Conservation (phyloP, 2,888 invertebrate species). For the Tetanocera ferruginea region DNA sequence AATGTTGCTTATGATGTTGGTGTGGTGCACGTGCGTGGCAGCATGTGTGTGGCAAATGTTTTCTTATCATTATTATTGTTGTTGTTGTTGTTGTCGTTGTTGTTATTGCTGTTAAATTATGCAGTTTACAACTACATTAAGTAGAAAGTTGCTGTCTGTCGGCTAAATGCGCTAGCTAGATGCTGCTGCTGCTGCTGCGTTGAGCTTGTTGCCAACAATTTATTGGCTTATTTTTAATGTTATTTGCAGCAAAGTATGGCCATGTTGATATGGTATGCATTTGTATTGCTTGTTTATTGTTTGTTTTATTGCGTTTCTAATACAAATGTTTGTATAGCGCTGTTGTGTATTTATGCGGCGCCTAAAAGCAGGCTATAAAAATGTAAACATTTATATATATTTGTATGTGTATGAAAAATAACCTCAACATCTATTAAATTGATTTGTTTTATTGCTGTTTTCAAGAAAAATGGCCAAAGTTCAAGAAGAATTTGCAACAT, state of each 20-base stretch:
- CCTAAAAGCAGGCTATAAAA: conserved; percentile 26
- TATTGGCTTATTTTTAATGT: conserved; percentile 2
- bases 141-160: conserved; percentile 9
- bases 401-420: not conserved
- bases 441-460: too few relatives aligned
- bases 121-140: conserved; percentile 44
- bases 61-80: conserved; percentile 28
- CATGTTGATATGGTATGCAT: not conserved
- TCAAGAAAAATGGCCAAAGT: too few relatives aligned
- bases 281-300: not conserved
- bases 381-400: conserved; percentile 9
- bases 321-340: not conserved
- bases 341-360: conserved; percentile 14
- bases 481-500: too few relatives aligned
- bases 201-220: not conserved
- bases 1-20: conserved; percentile 39
- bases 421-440: too few relatives aligned
- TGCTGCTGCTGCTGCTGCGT: conserved; percentile 36
- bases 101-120: conserved; percentile 34
- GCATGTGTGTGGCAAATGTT: conserved; percentile 20
- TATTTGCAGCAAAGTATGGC: not conserved
- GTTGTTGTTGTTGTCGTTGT: conserved; percentile 9
- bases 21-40: not conserved
- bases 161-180: not conserved
- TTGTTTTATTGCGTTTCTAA: not conserved